Percentiles rank a stretch among this genome's conserved stretches.
These are phyloP conservation scores for Eidolon dupreanum DNA, from an alignment of 2,797 vertebrate species.

Conservation along the genomic window DNA sequence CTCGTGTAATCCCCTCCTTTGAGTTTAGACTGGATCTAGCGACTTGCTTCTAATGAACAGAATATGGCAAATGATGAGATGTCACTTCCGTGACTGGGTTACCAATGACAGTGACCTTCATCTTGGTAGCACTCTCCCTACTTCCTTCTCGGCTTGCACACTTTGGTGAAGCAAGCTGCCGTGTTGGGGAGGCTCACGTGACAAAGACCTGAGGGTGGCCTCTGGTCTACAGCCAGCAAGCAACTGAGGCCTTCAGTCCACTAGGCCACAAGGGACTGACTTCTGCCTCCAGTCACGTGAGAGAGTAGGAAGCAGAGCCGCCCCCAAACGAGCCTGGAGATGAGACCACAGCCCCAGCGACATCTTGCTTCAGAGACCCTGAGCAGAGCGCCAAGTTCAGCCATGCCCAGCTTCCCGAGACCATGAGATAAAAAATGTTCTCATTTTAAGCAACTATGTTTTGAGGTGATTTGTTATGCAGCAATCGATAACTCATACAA, in stretches of 20 bases:
- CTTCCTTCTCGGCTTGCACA: not conserved
- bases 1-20: not conserved
- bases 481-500: not conserved
- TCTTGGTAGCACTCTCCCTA: not conserved
- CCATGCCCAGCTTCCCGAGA: not conserved
- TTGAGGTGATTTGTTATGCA: not conserved
- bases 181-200: fast-evolving
- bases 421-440: not conserved
- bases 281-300: not conserved
- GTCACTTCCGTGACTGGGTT: not conserved
- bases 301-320: not conserved
- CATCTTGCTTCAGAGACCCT: not conserved
- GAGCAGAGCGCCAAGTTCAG: not conserved
- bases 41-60: not conserved
- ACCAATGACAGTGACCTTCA: not conserved
- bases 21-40: not conserved
- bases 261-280: not conserved
- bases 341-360: not conserved
- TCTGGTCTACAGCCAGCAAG: not conserved
- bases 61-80: not conserved
- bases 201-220: not conserved
- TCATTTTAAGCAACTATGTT: not conserved
- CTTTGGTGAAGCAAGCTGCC: not conserved
- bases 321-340: not conserved
- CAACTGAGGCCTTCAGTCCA: not conserved